Conservation (phyloP, 2,888 invertebrate genomes). For the Oxytorus armatus region DNA sequence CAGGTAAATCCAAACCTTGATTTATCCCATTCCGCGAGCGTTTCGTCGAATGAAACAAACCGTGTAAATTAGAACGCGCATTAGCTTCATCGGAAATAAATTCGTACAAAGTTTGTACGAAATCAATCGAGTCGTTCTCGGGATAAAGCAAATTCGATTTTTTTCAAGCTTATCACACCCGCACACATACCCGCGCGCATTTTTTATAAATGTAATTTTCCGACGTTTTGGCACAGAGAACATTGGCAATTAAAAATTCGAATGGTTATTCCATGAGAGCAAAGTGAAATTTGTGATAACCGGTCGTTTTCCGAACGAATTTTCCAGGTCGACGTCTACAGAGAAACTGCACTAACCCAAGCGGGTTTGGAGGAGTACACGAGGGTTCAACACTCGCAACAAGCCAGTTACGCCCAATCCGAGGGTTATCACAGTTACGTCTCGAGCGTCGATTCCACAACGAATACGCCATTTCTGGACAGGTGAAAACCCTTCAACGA, state of each 20-base stretch:
- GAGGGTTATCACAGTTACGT: constrained; percentile 93
- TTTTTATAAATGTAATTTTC: too few species aligned
- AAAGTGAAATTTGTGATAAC: background rate
- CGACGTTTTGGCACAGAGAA: too few species aligned
- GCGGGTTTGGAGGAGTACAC: constrained; percentile 85
- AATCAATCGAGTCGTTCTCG: too few species aligned
- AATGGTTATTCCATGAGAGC: background rate
- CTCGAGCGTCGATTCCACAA: constrained; percentile 90
- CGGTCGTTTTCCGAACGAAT: background rate
- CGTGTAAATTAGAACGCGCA: too few species aligned
- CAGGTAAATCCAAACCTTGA: constrained; percentile 78
- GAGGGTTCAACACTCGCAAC: constrained; percentile 88
- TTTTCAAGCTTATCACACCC: too few species aligned
- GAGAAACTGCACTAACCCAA: constrained; percentile 83
- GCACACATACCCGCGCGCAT: too few species aligned
- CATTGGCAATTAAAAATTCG: background rate
- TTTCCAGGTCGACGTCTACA: constrained; percentile 81
- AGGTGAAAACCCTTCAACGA: too few species aligned
- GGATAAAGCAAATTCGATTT: too few species aligned
- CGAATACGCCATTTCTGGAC: constrained; percentile 90
- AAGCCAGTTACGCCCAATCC: constrained; percentile 91
- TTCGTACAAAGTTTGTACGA: too few species aligned
- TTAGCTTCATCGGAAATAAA: too few species aligned
- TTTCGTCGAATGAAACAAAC: too few species aligned
- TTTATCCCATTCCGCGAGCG: constrained; percentile 3